These are phyloP conservation scores for Erythrocercus mccallii DNA, from an alignment of 2,113 vertebrate species.

Conservation along the genomic window DNA sequence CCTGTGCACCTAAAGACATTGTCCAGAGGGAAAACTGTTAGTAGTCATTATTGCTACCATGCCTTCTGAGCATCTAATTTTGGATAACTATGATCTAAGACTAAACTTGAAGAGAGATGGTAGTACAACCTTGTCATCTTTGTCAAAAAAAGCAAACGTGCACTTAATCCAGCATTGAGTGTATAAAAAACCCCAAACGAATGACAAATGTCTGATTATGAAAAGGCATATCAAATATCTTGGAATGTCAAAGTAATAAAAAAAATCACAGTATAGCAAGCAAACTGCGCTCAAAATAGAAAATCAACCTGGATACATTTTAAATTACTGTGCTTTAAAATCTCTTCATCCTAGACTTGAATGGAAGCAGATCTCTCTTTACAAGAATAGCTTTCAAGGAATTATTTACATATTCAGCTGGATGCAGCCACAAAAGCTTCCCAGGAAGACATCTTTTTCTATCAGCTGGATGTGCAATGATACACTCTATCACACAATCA, in stretches of 20 bases:
- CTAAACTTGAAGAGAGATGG: neutral
- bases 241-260: neutral
- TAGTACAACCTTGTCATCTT: neutral
- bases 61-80: neutral
- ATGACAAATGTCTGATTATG: neutral
- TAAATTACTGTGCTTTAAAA: neutral
- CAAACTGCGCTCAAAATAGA: neutral
- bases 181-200: neutral
- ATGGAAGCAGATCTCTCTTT: neutral
- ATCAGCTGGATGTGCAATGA: neutral
- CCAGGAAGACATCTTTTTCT: neutral
- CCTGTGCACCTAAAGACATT: neutral
- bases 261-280: neutral
- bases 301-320: neutral
- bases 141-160: neutral
- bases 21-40: neutral
- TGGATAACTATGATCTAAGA: neutral
- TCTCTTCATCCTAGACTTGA: neutral
- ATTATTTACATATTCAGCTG: neutral
- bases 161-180: neutral
- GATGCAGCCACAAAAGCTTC: neutral
- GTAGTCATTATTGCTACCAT: neutral
- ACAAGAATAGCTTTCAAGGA: neutral
- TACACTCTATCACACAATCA: neutral
- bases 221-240: neutral